Evolutionary conservation across 2,888 invertebrate genomes (phyloP).

Genomic region (Meiosimyza decipiens): DNA sequence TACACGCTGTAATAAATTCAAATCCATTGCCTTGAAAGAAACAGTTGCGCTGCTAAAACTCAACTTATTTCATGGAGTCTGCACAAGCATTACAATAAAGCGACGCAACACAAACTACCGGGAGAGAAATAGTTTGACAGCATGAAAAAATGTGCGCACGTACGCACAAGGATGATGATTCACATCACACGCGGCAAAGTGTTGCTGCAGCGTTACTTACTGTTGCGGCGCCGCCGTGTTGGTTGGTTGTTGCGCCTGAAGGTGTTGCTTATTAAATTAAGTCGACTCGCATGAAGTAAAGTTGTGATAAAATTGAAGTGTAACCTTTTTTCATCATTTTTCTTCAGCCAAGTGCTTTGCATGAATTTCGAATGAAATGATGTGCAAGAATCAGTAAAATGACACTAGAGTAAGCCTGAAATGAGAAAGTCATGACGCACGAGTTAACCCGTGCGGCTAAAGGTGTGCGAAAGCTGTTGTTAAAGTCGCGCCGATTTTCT

Average conservation of each 20-base stretch:
- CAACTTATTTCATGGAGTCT: too few species aligned
- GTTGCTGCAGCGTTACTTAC: neutral
- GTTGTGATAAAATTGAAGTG: slow-evolving; percentile 3
- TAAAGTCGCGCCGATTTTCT: neutral
- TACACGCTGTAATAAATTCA: too few species aligned
- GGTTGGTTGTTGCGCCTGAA: neutral
- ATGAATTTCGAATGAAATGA: slow-evolving; percentile 5
- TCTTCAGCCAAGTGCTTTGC: neutral
- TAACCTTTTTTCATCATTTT: neutral
- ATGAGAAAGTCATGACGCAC: neutral
- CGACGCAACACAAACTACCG: neutral
- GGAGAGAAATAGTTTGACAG: too few species aligned
- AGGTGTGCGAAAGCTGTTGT: neutral
- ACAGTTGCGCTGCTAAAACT: too few species aligned
- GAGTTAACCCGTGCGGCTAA: too few species aligned
- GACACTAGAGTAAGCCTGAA: neutral
- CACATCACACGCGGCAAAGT: neutral
- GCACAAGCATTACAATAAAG: too few species aligned
- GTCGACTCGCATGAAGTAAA: neutral
- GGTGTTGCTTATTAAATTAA: slow-evolving; percentile 11
- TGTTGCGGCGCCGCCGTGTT: neutral
- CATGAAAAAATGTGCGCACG: neutral
- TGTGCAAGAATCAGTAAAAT: neutral
- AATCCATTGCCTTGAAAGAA: too few species aligned
- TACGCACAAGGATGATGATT: neutral